Base-by-base conservation (phyloP, 2,797 vertebrate genomes). In the Euthynnus affinis region DNA sequence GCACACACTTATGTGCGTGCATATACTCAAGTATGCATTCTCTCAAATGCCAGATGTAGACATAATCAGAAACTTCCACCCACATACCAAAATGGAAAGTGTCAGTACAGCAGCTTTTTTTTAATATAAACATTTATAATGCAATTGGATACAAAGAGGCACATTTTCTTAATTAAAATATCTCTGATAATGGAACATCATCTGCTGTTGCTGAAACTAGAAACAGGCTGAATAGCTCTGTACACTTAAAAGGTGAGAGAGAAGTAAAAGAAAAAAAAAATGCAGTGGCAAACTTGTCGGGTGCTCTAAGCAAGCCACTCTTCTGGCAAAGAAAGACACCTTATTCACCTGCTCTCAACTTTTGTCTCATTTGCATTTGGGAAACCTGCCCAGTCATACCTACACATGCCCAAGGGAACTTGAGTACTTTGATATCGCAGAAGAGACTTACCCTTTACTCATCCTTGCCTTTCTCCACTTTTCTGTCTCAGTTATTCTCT, bases 311-410 rank as follows among this genome's bases (percentile, higher is more conserved):
- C 44, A 27, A 63, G 27, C 66, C 57, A 42, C 63, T 85, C 71
- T 80, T 71, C 60, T 81, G 57, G 37, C 42, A 51, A 71, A 68
- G 72, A 83, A 79, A 71, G 37, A 69, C 64, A 55, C 4, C 68
- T 80, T 22, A 59, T 69, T 78, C 81, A 83, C 73, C 74, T 46
- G 46, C 51, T 74, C 65, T 80, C 74, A 79, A 69, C 72, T 90
- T 76, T 74, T 76, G 51, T 73, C 78, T 82, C 29, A 91, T 91
- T 90, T 89, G 73, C 85, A 89, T 91, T 75, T 87, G 74, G 81
- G 86, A 90, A 87, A 73, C 65, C 40, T 71, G 85, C 84, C 82
- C 71, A 78, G 78, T 86, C 79, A 80, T 80, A 83, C 81, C 83
- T 86, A 53, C 68, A 51, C 37, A 76, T 55, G 52, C 86, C 76